Evolutionary conservation across 2,888 invertebrate genomes (phyloP).

Genomic region (Melanophora roralis): DNA sequence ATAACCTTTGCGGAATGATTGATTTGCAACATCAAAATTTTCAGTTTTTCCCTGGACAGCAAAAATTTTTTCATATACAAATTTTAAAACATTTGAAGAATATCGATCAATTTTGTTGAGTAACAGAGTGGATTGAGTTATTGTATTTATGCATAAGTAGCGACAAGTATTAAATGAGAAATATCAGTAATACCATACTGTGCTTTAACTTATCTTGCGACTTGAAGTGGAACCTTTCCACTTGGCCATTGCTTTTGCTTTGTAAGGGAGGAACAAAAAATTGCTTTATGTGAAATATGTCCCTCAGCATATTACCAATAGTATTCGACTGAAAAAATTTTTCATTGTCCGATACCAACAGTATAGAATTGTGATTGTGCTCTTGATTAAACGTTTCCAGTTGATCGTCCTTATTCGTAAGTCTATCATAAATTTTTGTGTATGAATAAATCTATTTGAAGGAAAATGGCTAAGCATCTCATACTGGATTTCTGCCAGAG

Average conservation of each 20-base stretch:
- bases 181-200: neutral
- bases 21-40: neutral
- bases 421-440: too few species aligned
- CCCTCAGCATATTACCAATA: neutral
- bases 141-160: slow-evolving; percentile 6
- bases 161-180: slow-evolving; percentile 11
- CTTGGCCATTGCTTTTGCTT: slow-evolving; percentile 15
- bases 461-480: too few species aligned
- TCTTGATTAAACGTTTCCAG: too few species aligned
- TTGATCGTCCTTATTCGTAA: too few species aligned
- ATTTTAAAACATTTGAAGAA: neutral
- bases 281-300: neutral
- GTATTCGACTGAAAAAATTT: too few species aligned
- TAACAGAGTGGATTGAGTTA: neutral
- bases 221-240: slow-evolving; percentile 20
- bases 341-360: slow-evolving; percentile 2
- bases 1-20: neutral
- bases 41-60: neutral
- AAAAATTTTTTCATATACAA: neutral
- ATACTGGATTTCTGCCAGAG: too few species aligned
- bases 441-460: too few species aligned
- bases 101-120: neutral
- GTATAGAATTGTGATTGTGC: slow-evolving; percentile 6
- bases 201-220: neutral
- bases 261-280: slow-evolving; percentile 18